Conservation (phyloP, 2,113 vertebrate genomes). For the Oxyura jamaicensis region DNA sequence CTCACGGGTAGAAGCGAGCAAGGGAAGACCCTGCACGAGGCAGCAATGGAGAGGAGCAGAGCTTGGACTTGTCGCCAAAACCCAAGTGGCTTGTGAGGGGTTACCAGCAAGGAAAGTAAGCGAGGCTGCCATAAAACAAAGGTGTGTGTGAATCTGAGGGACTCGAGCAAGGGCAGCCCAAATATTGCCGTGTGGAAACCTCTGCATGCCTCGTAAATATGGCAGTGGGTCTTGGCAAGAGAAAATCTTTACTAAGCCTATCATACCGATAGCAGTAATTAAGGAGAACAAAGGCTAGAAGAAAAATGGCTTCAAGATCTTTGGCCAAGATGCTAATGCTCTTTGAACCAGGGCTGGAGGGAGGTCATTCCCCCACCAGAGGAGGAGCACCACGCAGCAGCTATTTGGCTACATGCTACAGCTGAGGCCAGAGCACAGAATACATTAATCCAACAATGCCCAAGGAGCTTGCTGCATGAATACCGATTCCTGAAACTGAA, state of each 20-base stretch:
- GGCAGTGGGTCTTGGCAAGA: neutral
- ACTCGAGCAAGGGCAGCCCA: neutral
- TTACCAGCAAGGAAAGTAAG: neutral
- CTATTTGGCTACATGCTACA: neutral
- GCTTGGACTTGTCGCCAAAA: fast-evolving
- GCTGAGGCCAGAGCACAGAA: neutral
- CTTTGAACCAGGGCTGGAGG: neutral
- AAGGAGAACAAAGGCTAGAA: neutral
- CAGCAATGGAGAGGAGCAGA: neutral
- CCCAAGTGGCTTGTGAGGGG: neutral
- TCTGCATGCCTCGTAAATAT: neutral
- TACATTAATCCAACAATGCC: neutral
- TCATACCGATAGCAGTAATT: neutral
- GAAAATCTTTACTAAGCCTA: neutral
- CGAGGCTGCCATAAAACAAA: neutral
- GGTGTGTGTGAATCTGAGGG: neutral
- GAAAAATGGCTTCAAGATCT: neutral
- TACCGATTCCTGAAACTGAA: neutral
- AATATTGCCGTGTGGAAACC: neutral
- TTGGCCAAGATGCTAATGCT: neutral
- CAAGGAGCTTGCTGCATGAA: neutral
- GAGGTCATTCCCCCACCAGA: neutral
- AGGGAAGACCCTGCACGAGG: neutral
- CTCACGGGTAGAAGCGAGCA: neutral
- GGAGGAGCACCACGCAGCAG: neutral